A percentile compares a stretch with the other conserved stretches of the same genome.
Conservation (phyloP, 1,140 invertebrate species). For the Papilio glaucus region DNA sequence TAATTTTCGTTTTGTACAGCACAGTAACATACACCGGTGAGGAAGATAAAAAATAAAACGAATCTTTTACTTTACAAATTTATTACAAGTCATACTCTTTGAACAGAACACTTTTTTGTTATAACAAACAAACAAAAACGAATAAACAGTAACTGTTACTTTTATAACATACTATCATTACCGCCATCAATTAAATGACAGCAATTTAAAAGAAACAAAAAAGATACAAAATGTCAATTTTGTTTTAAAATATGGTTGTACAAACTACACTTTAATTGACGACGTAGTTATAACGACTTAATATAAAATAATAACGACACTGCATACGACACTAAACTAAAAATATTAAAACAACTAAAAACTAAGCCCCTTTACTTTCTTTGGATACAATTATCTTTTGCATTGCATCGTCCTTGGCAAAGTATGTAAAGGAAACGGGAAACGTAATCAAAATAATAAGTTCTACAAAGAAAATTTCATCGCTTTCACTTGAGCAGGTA, state of each 20-base stretch:
- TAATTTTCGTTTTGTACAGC: background rate
- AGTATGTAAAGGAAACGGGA: background rate
- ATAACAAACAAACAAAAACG: background rate
- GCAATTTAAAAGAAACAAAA: background rate
- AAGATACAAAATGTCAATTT: background rate
- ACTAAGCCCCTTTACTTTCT: background rate
- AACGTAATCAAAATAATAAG: background rate
- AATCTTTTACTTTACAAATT: constrained; percentile 15
- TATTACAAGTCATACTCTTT: constrained; percentile 8
- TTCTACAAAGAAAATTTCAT: constrained; percentile 17
- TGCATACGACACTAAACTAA: background rate
- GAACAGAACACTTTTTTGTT: background rate
- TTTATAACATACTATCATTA: background rate
- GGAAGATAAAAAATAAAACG: background rate
- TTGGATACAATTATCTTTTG: constrained; percentile 24
- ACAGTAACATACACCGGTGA: no score
- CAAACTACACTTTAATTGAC: constrained; percentile 18
- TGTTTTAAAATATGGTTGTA: background rate
- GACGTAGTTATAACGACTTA: constrained; percentile 19
- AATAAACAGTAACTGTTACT: background rate
- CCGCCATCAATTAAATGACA: background rate
- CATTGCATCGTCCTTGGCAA: constrained; percentile 27
- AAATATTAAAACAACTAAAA: background rate
- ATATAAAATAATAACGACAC: no score
- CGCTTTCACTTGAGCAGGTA: constrained; percentile 55